These are phyloP conservation scores for Sitophilus oryzae DNA, from an alignment of 1,140 invertebrate species.

Conservation along the genomic window DNA sequence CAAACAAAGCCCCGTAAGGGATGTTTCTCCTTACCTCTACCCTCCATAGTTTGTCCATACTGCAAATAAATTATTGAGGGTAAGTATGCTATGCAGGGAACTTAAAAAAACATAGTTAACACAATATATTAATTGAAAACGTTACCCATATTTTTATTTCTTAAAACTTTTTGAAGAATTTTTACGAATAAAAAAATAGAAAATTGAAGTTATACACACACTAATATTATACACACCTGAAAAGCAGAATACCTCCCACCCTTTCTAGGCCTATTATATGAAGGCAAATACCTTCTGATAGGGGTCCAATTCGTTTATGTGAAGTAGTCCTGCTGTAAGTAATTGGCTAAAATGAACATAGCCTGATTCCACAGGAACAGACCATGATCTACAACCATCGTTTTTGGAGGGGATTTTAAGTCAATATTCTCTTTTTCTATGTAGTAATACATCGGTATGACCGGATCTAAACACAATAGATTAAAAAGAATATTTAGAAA, in stretches of 20 bases:
- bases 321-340: slow-evolving; percentile 79
- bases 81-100: too few relatives aligned
- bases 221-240: slow-evolving; percentile 61
- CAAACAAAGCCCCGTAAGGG: too few relatives aligned
- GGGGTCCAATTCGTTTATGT: slow-evolving; percentile 94
- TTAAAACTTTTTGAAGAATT: too few relatives aligned
- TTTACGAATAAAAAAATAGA: background rate
- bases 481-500: background rate
- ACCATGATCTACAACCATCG: slow-evolving; percentile 55
- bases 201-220: background rate
- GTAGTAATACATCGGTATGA: slow-evolving; percentile 83
- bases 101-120: too few relatives aligned
- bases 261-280: slow-evolving; percentile 85
- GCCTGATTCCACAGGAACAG: slow-evolving; percentile 87
- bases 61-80: too few relatives aligned
- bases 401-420: slow-evolving; percentile 62
- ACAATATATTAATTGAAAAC: too few relatives aligned
- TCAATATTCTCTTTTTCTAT: too few relatives aligned
- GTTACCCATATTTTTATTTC: too few relatives aligned
- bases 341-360: slow-evolving; percentile 91
- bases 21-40: too few relatives aligned
- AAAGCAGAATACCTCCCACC: slow-evolving; percentile 93
- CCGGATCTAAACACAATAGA: slow-evolving; percentile 56
- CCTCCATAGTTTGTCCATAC: too few relatives aligned
- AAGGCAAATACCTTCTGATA: slow-evolving; percentile 89